Evolutionary conservation across 2,888 invertebrate species (phyloP).

Genomic region (Monochamus alternatus): DNA sequence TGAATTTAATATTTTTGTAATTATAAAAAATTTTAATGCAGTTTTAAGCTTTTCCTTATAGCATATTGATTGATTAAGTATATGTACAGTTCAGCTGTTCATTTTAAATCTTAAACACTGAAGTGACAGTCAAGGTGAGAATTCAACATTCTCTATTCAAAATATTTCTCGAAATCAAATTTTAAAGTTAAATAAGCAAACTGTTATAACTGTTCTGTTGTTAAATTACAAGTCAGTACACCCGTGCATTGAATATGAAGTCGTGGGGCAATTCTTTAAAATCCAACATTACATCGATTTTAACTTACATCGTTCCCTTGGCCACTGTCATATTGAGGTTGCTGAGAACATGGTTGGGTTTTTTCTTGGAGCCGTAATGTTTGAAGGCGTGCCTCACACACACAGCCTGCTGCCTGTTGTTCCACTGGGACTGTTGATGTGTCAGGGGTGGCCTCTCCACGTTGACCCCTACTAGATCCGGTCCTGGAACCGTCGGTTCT

Average conservation of each 20-base stretch:
- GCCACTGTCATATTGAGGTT: constrained; percentile 95
- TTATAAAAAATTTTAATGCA: too few relatives aligned
- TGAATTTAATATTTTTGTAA: too few relatives aligned
- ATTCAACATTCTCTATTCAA: too few relatives aligned
- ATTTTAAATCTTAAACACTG: too few relatives aligned
- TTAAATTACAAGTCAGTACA: not conserved
- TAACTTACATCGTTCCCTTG: constrained; percentile 94
- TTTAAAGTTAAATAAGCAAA: too few relatives aligned
- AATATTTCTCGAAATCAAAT: too few relatives aligned
- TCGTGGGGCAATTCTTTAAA: not conserved
- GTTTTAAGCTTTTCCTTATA: too few relatives aligned
- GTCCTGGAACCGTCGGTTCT: constrained; percentile 66
- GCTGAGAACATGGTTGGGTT: constrained; percentile 89
- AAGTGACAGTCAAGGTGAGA: too few relatives aligned
- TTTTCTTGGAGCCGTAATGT: constrained; percentile 90
- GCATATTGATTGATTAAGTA: too few relatives aligned
- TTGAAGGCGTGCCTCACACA: constrained; percentile 91
- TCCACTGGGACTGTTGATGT: constrained; percentile 74
- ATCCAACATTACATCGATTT: not conserved
- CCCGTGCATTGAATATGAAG: not conserved
- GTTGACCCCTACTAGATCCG: constrained; percentile 68
- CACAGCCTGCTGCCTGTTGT: constrained; percentile 87
- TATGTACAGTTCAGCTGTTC: too few relatives aligned
- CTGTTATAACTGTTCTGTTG: too few relatives aligned
- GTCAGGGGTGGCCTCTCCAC: constrained; percentile 67